phyloP scores from a whole-genome alignment of 2,113 vertebrate species.

The Salvator merianae region DNA sequence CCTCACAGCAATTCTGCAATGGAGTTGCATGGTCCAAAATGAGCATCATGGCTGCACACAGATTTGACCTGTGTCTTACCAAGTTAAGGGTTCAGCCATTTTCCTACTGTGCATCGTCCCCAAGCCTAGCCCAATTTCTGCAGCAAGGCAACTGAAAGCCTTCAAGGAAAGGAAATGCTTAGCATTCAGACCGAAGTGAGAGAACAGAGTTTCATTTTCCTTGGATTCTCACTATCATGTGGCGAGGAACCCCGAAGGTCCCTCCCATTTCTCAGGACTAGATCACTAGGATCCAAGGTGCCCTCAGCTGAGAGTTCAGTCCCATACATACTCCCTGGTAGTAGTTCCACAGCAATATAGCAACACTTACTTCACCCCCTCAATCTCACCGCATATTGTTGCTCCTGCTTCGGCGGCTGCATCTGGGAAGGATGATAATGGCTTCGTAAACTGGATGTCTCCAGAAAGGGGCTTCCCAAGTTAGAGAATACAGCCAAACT shows the following conservation, averaged over 20 bases:
- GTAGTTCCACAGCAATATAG: not conserved
- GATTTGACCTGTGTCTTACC: not conserved
- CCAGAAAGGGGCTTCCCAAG: constrained; percentile 66
- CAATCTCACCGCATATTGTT: constrained; percentile 61
- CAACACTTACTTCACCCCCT: not conserved
- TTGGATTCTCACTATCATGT: not conserved
- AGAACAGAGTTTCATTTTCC: not conserved
- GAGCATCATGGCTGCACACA: not conserved
- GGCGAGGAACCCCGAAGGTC: not conserved
- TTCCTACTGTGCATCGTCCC: too few relatives aligned
- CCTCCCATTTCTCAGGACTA: not conserved
- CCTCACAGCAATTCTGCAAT: not conserved
- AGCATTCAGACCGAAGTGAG: not conserved
- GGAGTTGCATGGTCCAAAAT: not conserved
- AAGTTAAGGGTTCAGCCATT: not conserved
- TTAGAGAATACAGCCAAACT: constrained; percentile 71
- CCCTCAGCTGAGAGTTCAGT: not conserved
- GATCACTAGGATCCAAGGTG: not conserved
- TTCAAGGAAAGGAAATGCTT: not conserved
- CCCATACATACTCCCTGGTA: not conserved
- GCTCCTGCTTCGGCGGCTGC: constrained; percentile 56
- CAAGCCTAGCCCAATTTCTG: not conserved
- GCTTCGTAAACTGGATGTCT: constrained; percentile 41
- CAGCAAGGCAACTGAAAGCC: not conserved
- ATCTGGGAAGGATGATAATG: constrained; percentile 65